Evolutionary conservation across 92 coral and sea anemone species (phyloP).

Genomic region (Heliopora coerulea): DNA sequence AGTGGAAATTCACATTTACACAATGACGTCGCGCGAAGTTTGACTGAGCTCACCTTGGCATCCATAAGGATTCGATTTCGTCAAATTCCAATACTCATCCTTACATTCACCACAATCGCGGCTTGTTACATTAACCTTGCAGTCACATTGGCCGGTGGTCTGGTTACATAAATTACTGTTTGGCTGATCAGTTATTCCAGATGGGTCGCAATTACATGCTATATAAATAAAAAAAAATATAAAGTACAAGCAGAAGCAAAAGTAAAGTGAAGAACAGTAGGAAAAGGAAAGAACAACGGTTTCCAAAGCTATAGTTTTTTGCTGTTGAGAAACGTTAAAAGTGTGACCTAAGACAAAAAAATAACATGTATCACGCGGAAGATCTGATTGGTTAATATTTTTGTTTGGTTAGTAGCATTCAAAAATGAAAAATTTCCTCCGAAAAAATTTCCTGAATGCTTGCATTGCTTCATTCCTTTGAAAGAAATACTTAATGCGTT

Average conservation of each 20-base stretch:
- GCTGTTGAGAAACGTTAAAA: no score
- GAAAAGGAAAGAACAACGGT: background rate
- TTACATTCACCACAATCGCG: slow-evolving; percentile 74
- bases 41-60: slow-evolving; percentile 67
- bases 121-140: slow-evolving; percentile 74
- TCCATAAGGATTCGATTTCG: slow-evolving; percentile 56
- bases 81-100: slow-evolving; percentile 76
- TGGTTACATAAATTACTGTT: slow-evolving; percentile 64
- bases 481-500: no score
- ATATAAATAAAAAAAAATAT: background rate
- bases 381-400: no score
- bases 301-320: no score
- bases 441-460: no score
- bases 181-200: slow-evolving; percentile 62
- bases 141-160: slow-evolving; percentile 79
- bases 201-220: slow-evolving; percentile 78
- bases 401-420: no score
- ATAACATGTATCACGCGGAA: no score
- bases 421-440: no score
- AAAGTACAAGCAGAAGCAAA: background rate
- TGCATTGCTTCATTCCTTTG: no score
- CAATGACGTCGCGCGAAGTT: no score
- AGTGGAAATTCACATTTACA: no score
- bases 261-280: background rate
- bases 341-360: no score